Percentiles rank a stretch among this genome's conserved stretches.
Conservation (phyloP, 2,113 vertebrate species). For the Actinemys pallida region DNA sequence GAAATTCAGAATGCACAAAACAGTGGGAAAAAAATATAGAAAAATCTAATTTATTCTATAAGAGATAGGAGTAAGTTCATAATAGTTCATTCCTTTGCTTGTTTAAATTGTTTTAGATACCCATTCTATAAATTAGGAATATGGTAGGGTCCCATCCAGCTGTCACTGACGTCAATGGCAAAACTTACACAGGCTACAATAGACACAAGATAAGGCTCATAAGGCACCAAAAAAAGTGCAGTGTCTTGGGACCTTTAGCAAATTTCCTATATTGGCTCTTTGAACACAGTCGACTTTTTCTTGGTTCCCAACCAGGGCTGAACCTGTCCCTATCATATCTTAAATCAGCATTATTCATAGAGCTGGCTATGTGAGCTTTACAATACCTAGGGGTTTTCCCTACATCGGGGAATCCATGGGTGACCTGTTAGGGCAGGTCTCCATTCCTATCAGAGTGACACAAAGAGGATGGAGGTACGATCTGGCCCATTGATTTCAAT, state of each 20-base stretch:
- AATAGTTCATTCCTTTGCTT: neutral
- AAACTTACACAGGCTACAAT: neutral
- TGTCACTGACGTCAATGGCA: neutral
- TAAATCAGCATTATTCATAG: neutral
- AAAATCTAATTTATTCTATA: neutral
- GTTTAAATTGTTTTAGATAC: neutral
- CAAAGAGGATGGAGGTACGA: neutral
- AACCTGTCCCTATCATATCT: neutral
- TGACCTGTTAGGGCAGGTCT: neutral
- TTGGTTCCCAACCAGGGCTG: neutral
- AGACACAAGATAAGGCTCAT: neutral
- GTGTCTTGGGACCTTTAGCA: neutral
- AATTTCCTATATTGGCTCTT: neutral
- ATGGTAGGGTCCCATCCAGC: neutral
- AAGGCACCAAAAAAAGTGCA: neutral
- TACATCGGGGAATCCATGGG: neutral
- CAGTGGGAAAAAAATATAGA: neutral
- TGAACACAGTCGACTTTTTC: neutral
- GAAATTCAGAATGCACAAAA: constrained; percentile 64
- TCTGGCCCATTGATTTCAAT: neutral
- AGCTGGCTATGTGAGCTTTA: neutral
- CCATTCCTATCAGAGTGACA: neutral
- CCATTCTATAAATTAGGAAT: neutral
- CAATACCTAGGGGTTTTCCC: neutral
- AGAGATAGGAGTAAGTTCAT: neutral